Conservation (phyloP, 2,888 invertebrate genomes). For the Andrena hattorfiana region DNA sequence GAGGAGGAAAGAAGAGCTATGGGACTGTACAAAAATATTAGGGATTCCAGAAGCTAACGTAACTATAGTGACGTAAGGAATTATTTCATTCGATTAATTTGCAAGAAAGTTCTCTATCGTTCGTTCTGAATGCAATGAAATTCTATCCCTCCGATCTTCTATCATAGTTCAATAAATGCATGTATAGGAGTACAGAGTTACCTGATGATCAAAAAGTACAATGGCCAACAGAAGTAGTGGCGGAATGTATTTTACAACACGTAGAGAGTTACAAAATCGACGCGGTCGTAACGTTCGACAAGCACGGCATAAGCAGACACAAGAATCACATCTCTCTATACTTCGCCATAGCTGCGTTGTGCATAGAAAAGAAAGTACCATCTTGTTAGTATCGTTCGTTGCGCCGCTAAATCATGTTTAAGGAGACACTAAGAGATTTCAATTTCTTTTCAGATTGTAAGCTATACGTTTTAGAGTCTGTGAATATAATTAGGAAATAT, state of each 20-base stretch:
- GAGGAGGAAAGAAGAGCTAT: conserved; percentile 91
- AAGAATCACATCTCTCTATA: conserved; percentile 95
- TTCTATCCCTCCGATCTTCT: conserved; percentile 43
- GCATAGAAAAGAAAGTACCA: conserved; percentile 91
- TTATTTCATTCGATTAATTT: conserved; percentile 5
- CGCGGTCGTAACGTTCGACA: conserved; percentile 97
- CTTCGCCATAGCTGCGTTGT: conserved; percentile 92
- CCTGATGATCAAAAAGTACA: conserved; percentile 91
- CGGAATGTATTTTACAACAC: conserved; percentile 88
- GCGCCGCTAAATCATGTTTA: conserved; percentile 15
- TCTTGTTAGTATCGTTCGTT: conserved; percentile 87
- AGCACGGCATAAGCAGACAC: conserved; percentile 96
- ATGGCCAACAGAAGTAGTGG: conserved; percentile 91
- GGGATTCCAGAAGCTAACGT: conserved; percentile 93
- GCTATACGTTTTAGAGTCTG: conserved; percentile 93
- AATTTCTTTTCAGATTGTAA: conserved; percentile 89
- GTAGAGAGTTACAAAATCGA: conserved; percentile 92
- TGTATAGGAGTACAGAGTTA: conserved; percentile 89
- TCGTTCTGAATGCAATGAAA: conserved; percentile 20
- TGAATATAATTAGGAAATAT: conserved; percentile 95
- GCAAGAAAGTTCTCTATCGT: background rate
- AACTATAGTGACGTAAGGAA: conserved; percentile 86
- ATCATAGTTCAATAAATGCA: conserved; percentile 79
- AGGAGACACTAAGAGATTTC: conserved; percentile 25
- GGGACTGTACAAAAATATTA: conserved; percentile 91